These are phyloP conservation scores for Anolis carolinensis DNA, from an alignment of 2,113 vertebrate genomes.

Conservation along the genomic window DNA sequence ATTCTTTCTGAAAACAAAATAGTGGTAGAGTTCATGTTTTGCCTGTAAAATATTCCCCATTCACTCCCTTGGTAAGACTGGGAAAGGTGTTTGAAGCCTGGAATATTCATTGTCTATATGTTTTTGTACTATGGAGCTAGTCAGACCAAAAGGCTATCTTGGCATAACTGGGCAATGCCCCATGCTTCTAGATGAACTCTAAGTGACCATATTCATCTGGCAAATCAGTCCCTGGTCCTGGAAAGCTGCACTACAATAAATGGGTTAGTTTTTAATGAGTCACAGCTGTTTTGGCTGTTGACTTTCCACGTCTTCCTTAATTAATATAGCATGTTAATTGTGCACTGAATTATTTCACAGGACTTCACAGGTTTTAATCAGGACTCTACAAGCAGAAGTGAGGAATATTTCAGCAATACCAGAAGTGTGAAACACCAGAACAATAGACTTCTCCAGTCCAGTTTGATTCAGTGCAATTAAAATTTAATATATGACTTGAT, in stretches of 20 bases:
- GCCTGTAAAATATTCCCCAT: not conserved
- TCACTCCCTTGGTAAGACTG: not conserved
- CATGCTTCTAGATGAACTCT: not conserved
- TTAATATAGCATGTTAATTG: slow-evolving; percentile 41
- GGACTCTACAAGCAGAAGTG: not conserved
- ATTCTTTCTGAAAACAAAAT: no score
- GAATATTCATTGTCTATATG: not conserved
- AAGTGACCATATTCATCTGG: not conserved
- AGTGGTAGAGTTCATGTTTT: no score
- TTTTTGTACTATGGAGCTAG: not conserved
- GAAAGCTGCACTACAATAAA: not conserved
- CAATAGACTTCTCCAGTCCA: not conserved
- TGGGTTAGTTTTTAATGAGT: not conserved
- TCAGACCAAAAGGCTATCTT: not conserved
- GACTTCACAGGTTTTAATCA: slow-evolving; percentile 41
- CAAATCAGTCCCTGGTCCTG: not conserved
- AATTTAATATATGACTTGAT: not conserved
- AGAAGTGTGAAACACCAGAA: no score
- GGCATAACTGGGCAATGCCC: not conserved
- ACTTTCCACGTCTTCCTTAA: slow-evolving; percentile 7
- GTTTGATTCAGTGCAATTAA: not conserved
- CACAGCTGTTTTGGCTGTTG: not conserved
- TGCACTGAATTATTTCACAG: slow-evolving; percentile 29
- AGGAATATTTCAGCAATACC: no score
- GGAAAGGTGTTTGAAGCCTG: not conserved